These are phyloP conservation scores for Drosophila seguyi DNA, from an alignment of 1,140 invertebrate species.

Conservation along the genomic window DNA sequence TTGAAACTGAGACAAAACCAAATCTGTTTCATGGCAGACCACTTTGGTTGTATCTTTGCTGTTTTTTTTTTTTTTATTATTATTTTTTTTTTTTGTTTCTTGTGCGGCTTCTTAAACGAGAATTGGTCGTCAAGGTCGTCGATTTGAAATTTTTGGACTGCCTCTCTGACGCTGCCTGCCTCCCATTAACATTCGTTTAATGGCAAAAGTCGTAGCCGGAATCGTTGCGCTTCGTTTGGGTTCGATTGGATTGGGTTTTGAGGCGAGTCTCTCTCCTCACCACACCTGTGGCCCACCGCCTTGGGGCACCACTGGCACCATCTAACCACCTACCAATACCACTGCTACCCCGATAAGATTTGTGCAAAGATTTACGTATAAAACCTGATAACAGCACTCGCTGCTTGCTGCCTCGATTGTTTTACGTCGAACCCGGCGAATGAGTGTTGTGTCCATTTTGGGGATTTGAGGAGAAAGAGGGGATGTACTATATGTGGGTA, in stretches of 20 bases:
- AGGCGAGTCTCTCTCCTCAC: neutral
- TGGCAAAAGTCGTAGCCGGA: conserved; percentile 38
- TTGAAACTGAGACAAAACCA: conserved; percentile 29
- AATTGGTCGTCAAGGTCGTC: conserved; percentile 47
- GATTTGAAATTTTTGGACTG: conserved; percentile 28
- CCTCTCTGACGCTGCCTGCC: conserved; percentile 2
- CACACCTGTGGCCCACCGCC: conserved; percentile 15
- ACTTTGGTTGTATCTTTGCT: conserved; percentile 17
- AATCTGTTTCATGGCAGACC: conserved; percentile 52
- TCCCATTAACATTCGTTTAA: conserved; percentile 34
- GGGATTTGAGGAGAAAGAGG: neutral
- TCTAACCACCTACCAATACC: conserved; percentile 7
- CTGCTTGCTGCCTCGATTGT: conserved; percentile 29
- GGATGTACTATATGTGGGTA: conserved; percentile 12
- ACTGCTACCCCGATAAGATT: conserved; percentile 48
- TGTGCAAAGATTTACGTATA: conserved; percentile 60
- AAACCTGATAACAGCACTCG: conserved; percentile 38
- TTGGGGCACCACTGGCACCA: conserved; percentile 7
- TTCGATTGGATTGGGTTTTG: conserved; percentile 3
- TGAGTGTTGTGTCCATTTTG: conserved; percentile 12
- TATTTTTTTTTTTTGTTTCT: conserved; percentile 1
- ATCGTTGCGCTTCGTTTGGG: neutral
- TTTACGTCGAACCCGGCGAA: conserved; percentile 33
- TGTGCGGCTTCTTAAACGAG: conserved; percentile 38
- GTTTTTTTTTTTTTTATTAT: neutral